Evolutionary conservation across 37 sponge, comb jelly and placozoan genomes (phyloP).

Genomic region (Mnemiopsis leidyi): DNA sequence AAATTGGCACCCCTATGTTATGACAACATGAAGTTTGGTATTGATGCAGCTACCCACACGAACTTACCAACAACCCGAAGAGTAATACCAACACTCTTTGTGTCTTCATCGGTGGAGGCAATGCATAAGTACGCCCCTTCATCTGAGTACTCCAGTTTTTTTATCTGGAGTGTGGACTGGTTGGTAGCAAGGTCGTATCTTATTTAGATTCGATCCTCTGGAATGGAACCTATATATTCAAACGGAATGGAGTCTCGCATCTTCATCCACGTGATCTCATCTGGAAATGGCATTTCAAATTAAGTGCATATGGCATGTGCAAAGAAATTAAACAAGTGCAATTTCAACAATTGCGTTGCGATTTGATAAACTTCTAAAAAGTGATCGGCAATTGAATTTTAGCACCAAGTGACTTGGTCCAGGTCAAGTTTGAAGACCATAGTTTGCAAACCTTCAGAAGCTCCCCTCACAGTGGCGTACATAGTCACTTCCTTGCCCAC

Average conservation of each 20-base stretch:
- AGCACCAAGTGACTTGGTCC: no score
- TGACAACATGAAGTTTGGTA: no score
- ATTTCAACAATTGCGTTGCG: no score
- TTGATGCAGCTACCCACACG: no score
- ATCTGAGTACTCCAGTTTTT: constrained; percentile 22
- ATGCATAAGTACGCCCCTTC: constrained; percentile 6
- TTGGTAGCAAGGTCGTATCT: constrained; percentile 6
- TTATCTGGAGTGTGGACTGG: constrained; percentile 52
- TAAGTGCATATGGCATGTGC: no score
- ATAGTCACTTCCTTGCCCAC: constrained; percentile 38
- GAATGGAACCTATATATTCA: no score
- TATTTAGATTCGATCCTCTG: background rate
- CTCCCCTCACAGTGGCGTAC: constrained; percentile 65
- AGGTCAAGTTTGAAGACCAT: no score
- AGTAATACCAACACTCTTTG: background rate
- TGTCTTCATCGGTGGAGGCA: background rate
- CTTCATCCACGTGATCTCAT: constrained; percentile 49
- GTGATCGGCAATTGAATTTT: no score
- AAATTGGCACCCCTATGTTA: no score
- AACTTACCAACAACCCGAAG: constrained; percentile 27
- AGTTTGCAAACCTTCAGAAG: constrained; percentile 16
- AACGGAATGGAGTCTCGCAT: background rate
- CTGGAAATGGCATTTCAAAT: no score
- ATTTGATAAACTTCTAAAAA: no score
- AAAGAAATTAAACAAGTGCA: no score